phyloP scores from a whole-genome alignment of 2,888 invertebrate species.

The Sussaba pulchella region DNA sequence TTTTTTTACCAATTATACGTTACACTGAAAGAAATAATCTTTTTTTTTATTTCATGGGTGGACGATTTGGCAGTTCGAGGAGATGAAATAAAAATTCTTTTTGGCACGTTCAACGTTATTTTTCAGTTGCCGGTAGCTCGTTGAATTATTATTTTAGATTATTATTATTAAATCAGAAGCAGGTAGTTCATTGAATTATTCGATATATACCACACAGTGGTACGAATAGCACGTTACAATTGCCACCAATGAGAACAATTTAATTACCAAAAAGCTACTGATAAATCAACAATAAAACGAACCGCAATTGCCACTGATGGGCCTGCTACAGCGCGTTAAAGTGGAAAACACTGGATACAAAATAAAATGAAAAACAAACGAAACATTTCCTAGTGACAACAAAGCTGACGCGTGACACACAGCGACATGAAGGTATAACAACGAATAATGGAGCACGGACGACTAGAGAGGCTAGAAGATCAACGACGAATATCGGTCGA shows the following conservation, averaged over 20 bases:
- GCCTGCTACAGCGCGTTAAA: no score
- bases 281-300: no score
- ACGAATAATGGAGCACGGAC: slow-evolving; percentile 18
- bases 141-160: no score
- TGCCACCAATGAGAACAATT: no score
- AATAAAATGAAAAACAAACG: neutral
- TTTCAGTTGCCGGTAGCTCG: no score
- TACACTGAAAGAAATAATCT: neutral
- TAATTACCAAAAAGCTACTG: no score
- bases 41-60: neutral
- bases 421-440: slow-evolving; percentile 8
- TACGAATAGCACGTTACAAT: no score
- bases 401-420: slow-evolving; percentile 18
- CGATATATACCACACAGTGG: no score
- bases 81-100: neutral
- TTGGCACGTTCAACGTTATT: no score
- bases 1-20: slow-evolving; percentile 16
- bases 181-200: no score
- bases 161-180: no score
- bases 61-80: neutral
- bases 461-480: slow-evolving; percentile 17
- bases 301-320: no score
- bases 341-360: neutral
- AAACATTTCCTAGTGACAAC: slow-evolving; percentile 2
- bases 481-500: slow-evolving; percentile 17